Base-by-base conservation (phyloP, 2,888 invertebrate species). In the Catocala fraxini region DNA sequence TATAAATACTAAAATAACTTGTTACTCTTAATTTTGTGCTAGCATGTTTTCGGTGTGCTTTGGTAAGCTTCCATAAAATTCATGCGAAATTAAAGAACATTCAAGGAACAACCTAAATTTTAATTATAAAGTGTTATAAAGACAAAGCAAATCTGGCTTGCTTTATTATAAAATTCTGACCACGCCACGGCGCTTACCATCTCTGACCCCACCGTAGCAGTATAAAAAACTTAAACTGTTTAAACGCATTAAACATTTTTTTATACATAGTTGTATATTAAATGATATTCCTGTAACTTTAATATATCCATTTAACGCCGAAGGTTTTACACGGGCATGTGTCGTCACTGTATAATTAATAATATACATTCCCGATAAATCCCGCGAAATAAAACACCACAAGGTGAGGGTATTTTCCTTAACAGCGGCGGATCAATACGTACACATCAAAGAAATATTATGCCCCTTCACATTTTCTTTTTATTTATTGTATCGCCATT, bases 371-470 rank as follows among this genome's bases (percentile, higher is more conserved):
- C 15, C 51, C 25, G 10, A 15, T 45, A 13, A 34, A 10, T 35
- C 25, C 43, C 25, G 47, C 11, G 15, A 47, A 15, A 47, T 47
- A 55, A 41, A 48, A 47, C 25, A 12, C 39, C 41, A 10, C 41
- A 48, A 48, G 25, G 35, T 35, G 6, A n/a, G 35, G 12, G 34
- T 35, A 51, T 35, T 51, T 51, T 51, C 35, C 51, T 51, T 39
- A 51, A 51, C 47, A 5, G 33, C 9, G 33, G 7, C 47, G 15
- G 35, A 51, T 51, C 51, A 51, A 51, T 51, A 51, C n/a, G 46
- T n/a, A 12, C 9, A 49, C 48, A 35, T 51, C 51, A 52, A 52
- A 42, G 33, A 11, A 51, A 13, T n/a, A n/a, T n/a, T 35, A 25
- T 25, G 1, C 25, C n/a, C 6, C 35, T 35, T 51, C 33, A 47